phyloP scores from a whole-genome alignment of 2,888 invertebrate species.

The Polyploca ridens region DNA sequence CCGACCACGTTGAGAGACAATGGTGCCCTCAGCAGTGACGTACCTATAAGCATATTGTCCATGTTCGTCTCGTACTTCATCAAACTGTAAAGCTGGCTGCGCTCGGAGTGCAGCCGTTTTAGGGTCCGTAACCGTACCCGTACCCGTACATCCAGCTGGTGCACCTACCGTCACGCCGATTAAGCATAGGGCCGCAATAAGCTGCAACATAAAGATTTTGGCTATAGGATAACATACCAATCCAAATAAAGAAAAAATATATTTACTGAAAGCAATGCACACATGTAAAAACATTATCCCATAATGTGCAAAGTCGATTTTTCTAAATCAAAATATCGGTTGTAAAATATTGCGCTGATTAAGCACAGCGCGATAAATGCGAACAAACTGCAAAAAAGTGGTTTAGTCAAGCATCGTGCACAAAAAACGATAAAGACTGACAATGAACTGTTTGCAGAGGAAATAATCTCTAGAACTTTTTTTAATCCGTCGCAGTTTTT shows the following conservation, averaged over 20 bases:
- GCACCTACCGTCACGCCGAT: slow-evolving; percentile 37
- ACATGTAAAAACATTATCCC: too few species aligned
- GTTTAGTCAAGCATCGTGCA: too few species aligned
- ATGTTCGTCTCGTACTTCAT: slow-evolving; percentile 55
- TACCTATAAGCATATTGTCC: slow-evolving; percentile 61
- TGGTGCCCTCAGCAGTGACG: slow-evolving; percentile 61
- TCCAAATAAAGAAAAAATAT: not conserved
- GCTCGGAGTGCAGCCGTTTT: slow-evolving; percentile 33
- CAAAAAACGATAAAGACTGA: too few species aligned
- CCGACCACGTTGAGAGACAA: slow-evolving; percentile 57
- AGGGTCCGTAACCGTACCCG: slow-evolving; percentile 29
- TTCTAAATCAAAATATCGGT: too few species aligned
- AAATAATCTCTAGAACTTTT: too few species aligned
- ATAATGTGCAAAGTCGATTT: too few species aligned
- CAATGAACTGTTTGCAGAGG: too few species aligned
- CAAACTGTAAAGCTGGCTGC: slow-evolving; percentile 51
- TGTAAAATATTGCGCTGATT: too few species aligned
- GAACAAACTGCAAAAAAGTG: too few species aligned
- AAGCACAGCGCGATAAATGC: too few species aligned
- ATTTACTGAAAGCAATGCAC: too few species aligned
- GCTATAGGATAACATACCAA: slow-evolving; percentile 20
- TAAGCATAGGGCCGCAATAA: slow-evolving; percentile 41
- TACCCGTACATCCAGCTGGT: slow-evolving; percentile 14
- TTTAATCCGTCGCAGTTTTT: too few species aligned
- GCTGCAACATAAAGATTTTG: slow-evolving; percentile 54